Conservation (phyloP, 2,888 invertebrate genomes). For the Autographa gamma region DNA sequence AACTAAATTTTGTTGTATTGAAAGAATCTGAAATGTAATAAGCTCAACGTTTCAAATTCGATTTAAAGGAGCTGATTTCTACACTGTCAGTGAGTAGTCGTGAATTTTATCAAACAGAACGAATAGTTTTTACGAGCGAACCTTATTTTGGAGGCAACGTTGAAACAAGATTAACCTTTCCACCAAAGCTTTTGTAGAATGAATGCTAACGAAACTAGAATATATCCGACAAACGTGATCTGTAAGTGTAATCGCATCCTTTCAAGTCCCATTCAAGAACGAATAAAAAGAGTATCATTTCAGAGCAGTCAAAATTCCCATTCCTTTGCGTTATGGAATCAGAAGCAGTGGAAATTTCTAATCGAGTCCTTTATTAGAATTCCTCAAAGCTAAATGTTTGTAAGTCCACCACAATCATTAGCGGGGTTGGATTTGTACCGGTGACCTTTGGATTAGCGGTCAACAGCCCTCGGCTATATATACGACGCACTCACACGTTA, state of each 20-base stretch:
- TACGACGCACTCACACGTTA: slow-evolving; percentile 34
- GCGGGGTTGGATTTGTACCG: slow-evolving; percentile 19
- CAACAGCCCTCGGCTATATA: slow-evolving; percentile 23
- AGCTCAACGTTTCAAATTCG: not conserved
- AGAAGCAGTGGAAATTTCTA: slow-evolving; percentile 17
- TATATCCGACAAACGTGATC: slow-evolving; percentile 23
- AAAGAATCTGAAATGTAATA: not conserved
- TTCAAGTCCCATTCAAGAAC: not conserved
- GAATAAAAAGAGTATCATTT: not conserved
- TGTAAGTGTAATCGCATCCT: slow-evolving; percentile 21
- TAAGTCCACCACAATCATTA: slow-evolving; percentile 19
- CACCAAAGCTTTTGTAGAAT: slow-evolving; percentile 20
- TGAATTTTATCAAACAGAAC: not conserved
- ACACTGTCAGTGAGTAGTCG: not conserved
- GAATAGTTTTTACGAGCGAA: slow-evolving; percentile 8
- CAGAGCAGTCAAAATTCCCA: slow-evolving; percentile 11
- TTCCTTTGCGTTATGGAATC: not conserved
- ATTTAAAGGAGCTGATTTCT: not conserved
- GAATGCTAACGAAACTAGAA: slow-evolving; percentile 28
- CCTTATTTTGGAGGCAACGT: slow-evolving; percentile 15
- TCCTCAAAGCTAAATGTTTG: slow-evolving; percentile 32
- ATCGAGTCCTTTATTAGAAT: slow-evolving; percentile 30
- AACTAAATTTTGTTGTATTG: not conserved
- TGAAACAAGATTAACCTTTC: slow-evolving; percentile 28
- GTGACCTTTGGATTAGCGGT: slow-evolving; percentile 29